A percentile compares a stretch with the other conserved stretches of the same genome.
These are phyloP conservation scores for Chrysemys picta DNA, from an alignment of 2,113 vertebrate species.

Conservation along the genomic window DNA sequence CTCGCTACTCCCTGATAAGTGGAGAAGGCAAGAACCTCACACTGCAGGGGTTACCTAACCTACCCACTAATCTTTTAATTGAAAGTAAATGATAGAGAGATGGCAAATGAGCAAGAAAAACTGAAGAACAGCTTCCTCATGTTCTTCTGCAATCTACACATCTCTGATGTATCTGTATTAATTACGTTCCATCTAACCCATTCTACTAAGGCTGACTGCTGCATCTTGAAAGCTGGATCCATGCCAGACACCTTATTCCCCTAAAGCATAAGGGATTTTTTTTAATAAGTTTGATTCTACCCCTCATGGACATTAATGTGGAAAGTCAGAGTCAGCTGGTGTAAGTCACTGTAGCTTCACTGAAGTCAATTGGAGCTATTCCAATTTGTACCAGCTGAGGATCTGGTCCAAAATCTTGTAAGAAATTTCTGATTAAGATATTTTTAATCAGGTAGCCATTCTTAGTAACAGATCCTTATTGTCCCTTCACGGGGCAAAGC, in stretches of 20 bases:
- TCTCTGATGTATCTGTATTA: neutral
- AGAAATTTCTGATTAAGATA: neutral
- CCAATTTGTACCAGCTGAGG: neutral
- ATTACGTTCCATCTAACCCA: neutral
- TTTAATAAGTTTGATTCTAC: neutral
- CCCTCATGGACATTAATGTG: neutral
- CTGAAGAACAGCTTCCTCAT: constrained; percentile 36
- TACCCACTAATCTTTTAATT: constrained; percentile 75
- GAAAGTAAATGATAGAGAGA: constrained; percentile 69
- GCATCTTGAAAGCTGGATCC: neutral
- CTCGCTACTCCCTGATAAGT: constrained; percentile 24
- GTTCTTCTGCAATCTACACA: neutral
- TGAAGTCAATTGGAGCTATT: neutral
- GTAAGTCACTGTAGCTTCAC: neutral
- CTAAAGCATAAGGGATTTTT: neutral
- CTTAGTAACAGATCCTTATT: rapidly evolving
- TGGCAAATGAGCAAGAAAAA: constrained; percentile 28
- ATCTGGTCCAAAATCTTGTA: neutral
- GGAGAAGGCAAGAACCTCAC: constrained; percentile 19
- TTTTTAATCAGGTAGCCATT: neutral
- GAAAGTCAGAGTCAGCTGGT: neutral
- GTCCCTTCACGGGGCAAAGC: neutral
- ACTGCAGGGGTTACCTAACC: neutral
- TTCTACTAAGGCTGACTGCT: constrained; percentile 8
- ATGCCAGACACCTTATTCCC: neutral